Conservation (phyloP, 1,140 invertebrate species). For the Hormaphis cornu region DNA sequence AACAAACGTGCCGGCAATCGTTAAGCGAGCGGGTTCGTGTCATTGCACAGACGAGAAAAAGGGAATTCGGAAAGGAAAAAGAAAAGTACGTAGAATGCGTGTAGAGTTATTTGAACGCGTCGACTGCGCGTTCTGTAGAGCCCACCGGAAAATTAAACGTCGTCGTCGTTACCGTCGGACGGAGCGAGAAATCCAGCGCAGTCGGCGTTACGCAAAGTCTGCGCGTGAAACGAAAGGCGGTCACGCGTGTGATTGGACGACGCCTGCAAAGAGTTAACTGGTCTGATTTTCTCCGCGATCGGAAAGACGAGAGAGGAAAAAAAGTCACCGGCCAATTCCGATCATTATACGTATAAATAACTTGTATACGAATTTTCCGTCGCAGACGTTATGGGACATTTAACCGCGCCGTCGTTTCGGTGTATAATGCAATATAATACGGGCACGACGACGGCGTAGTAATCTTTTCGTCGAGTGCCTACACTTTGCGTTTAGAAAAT, state of each 20-base stretch:
- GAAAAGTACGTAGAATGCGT: not conserved
- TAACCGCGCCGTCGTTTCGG: not conserved
- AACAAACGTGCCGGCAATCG: conserved; percentile 27
- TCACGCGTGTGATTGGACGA: conserved; percentile 24
- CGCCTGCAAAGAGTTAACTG: conserved; percentile 17
- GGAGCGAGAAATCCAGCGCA: not conserved
- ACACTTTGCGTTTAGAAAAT: not conserved
- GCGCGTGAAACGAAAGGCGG: conserved; percentile 20
- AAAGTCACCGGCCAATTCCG: not conserved
- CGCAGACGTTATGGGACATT: not conserved
- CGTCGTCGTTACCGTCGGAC: conserved; percentile 8
- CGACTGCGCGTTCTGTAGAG: not conserved
- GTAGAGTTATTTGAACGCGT: conserved; percentile 6
- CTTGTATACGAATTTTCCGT: not conserved
- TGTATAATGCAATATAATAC: too few species aligned
- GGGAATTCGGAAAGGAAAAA: not conserved
- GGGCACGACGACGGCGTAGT: not conserved
- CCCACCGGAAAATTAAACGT: conserved; percentile 26
- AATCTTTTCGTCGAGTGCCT: not conserved
- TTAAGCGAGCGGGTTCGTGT: conserved; percentile 25
- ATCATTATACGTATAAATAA: not conserved
- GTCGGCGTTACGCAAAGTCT: conserved; percentile 6
- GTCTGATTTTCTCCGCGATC: conserved; percentile 20
- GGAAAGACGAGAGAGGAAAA: not conserved
- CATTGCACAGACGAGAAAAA: too few species aligned